Percentiles rank a stretch among this genome's conserved stretches.
Evolutionary conservation across 2,888 invertebrate species (phyloP).

Genomic region (Drosophila infuscata): DNA sequence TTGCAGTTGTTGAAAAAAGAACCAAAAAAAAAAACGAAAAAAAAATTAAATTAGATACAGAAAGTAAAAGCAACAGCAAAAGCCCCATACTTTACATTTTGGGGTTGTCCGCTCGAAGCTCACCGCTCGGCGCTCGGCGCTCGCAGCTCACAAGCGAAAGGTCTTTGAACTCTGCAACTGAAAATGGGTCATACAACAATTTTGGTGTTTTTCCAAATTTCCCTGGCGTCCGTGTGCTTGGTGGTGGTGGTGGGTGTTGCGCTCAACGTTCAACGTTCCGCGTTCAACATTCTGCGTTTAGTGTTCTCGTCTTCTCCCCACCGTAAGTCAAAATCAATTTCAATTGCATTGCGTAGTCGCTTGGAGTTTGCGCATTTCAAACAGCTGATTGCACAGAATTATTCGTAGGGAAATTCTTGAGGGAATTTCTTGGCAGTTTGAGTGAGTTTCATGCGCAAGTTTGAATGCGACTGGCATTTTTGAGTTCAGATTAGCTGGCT

Average conservation of each 20-base stretch:
- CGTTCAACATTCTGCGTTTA: neutral
- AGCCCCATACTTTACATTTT: slow-evolving; percentile 52
- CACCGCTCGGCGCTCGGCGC: slow-evolving; percentile 26
- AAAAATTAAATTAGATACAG: slow-evolving; percentile 64
- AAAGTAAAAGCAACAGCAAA: slow-evolving; percentile 66
- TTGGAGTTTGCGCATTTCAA: slow-evolving; percentile 73
- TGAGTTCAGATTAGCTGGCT: neutral
- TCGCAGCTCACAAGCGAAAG: slow-evolving; percentile 47
- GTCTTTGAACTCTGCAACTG: slow-evolving; percentile 82
- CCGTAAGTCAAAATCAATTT: slow-evolving; percentile 64
- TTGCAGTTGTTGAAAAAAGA: slow-evolving; percentile 58
- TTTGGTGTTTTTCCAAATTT: slow-evolving; percentile 52
- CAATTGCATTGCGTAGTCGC: slow-evolving; percentile 79
- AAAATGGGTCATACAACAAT: slow-evolving; percentile 82
- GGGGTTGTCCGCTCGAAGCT: slow-evolving; percentile 61
- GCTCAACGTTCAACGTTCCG: neutral
- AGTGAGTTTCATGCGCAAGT: slow-evolving; percentile 43
- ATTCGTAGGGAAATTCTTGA: neutral
- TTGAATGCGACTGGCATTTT: slow-evolving; percentile 26
- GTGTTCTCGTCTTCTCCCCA: slow-evolving; percentile 21
- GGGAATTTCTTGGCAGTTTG: slow-evolving; percentile 16
- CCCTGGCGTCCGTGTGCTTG: slow-evolving; percentile 40
- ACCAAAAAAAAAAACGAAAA: slow-evolving; percentile 9
- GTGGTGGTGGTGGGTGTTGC: slow-evolving; percentile 45
- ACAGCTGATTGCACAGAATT: slow-evolving; percentile 59